Evolutionary conservation across 2,113 vertebrate genomes (phyloP).

Genomic region (Apeltes quadracus): DNA sequence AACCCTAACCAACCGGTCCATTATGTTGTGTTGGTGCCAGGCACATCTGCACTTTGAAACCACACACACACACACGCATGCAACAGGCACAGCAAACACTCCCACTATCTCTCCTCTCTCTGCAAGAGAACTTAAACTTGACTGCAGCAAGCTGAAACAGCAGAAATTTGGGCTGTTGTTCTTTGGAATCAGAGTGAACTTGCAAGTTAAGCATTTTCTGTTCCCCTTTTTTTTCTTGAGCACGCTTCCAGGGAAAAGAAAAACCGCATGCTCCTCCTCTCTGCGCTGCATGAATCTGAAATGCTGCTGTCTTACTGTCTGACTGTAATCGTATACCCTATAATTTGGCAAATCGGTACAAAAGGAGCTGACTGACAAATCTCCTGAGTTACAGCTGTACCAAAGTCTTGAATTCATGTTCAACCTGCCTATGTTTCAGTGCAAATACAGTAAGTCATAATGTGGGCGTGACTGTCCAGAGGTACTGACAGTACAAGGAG

Average conservation of each 20-base stretch:
- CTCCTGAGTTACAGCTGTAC: not conserved
- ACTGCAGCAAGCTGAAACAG: constrained; percentile 53
- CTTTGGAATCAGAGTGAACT: constrained; percentile 41
- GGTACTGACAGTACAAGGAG: constrained; percentile 17
- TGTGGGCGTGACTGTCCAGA: not conserved
- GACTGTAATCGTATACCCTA: not conserved
- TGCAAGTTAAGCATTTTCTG: constrained; percentile 51
- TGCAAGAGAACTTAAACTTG: constrained; percentile 36
- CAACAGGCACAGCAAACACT: constrained; percentile 9
- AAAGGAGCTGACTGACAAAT: not conserved
- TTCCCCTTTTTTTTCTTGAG: not conserved
- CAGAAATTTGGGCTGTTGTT: constrained; percentile 32
- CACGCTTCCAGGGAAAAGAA: constrained; percentile 43
- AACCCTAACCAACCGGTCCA: not conserved
- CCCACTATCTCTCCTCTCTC: constrained; percentile 11
- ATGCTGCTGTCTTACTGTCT: constrained; percentile 9
- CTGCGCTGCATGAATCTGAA: constrained; percentile 24
- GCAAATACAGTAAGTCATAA: constrained; percentile 30
- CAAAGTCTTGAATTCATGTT: not conserved
- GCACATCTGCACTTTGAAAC: constrained; percentile 48
- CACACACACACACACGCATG: not conserved
- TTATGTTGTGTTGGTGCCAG: constrained; percentile 44
- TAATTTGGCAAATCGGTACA: not conserved
- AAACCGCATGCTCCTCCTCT: constrained; percentile 48
- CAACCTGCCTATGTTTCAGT: constrained; percentile 6